Evolutionary conservation across 2,888 invertebrate genomes (phyloP), one percentile per base, ranked within the genome.

Genomic region (Acrobeloides nanus): DNA sequence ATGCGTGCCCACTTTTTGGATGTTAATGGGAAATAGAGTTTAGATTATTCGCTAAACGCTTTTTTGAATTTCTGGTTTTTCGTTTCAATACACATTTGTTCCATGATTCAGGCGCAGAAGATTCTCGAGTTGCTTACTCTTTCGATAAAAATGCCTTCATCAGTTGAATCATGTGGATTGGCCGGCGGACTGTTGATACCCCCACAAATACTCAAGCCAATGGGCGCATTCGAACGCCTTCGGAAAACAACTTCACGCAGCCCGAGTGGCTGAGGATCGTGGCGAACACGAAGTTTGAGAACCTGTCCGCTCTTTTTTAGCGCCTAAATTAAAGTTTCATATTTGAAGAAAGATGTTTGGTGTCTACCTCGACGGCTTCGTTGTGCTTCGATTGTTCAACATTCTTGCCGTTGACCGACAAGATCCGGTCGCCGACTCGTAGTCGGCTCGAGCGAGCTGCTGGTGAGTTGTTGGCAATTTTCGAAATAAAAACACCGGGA

Each of bases 401-500:
- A 75, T 90, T 87, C 35, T 82, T 82, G 25, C 86, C 89, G 76
- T 95, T 93, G 24, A 77, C 77, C 45, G 84, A 84, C 51, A 93
- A 76, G 66, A 97, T 84, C 46, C 97, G 82, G 78, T 97, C 95
- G 38, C 95, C 95, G 81, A 95, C 86, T 52, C 86, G 82, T 35
- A 97, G 80, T 75, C 87, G 87, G 52, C 86, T 86, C 42, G 88
- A 87, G 62, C 82, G 83, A 7, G 86, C 85, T 21, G 95, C 95
- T 54, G 90, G 87, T 38, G 93, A 93, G 54, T 86, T 87, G 46
- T 88, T 85, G 49, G 90, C 89, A 76, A 93, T 86, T 38, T 93
- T 93, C 57, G 95, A 95, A 74, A 97, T 87, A 78, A 95, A 97
- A 73, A 95, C 89, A 66, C 95, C 97, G 20, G 90, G 89, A 73